phyloP scores from a whole-genome alignment of 2,113 vertebrate genomes.

The Oncorhynchus keta region DNA sequence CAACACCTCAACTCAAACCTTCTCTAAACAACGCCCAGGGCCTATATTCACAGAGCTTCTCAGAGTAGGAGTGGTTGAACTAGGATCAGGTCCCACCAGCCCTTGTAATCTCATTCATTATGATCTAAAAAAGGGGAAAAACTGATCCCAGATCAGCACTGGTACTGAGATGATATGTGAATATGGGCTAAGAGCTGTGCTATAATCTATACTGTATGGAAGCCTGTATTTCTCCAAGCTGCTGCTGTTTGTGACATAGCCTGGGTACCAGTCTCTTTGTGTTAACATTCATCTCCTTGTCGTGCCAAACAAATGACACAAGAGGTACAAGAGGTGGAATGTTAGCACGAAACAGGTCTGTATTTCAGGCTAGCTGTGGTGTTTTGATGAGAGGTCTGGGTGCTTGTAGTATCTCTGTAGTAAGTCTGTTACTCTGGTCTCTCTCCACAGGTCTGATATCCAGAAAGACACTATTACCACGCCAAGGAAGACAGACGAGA shows the following conservation, averaged over 20 bases:
- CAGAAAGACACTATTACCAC: conserved; percentile 19
- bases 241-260: neutral
- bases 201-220: neutral
- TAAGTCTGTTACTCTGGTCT: neutral
- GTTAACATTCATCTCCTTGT: too few species aligned
- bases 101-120: too few species aligned
- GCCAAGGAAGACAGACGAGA: conserved; percentile 2
- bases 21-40: neutral
- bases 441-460: conserved; percentile 45
- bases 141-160: too few species aligned
- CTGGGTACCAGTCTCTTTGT: neutral
- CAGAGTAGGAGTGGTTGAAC: too few species aligned
- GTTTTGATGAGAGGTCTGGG: neutral
- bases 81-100: too few species aligned
- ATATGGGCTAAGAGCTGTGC: neutral
- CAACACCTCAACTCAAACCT: neutral
- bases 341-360: too few species aligned
- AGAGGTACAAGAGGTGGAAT: too few species aligned
- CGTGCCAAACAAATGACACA: too few species aligned
- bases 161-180: too few species aligned
- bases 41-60: too few species aligned
- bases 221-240: neutral
- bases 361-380: too few species aligned
- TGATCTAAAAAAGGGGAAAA: too few species aligned
- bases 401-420: neutral